phyloP scores from a whole-genome alignment of 2,797 vertebrate genomes.

The Fundulus diaphanus region DNA sequence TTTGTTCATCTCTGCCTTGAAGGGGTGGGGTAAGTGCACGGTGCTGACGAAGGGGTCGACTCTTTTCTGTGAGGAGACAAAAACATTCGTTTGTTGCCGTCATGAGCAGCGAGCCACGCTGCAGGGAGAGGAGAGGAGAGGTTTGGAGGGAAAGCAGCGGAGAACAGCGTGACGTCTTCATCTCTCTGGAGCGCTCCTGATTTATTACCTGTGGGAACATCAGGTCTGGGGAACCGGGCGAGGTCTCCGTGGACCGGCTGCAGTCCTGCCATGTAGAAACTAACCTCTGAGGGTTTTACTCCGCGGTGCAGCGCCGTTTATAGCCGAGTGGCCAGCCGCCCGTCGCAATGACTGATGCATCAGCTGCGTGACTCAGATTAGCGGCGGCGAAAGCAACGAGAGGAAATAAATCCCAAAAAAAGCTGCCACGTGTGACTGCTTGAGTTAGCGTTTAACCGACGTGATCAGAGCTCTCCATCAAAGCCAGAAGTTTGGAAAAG shows the following conservation, averaged over 20 bases:
- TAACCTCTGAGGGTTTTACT: conserved; percentile 16
- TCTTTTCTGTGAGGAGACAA: conserved; percentile 82
- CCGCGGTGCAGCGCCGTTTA: background rate
- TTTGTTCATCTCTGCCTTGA: conserved; percentile 81
- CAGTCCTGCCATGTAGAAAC: conserved; percentile 20
- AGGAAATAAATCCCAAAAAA: background rate
- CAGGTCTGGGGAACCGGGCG: conserved; percentile 1
- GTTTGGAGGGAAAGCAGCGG: background rate
- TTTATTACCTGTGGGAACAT: conserved; percentile 35
- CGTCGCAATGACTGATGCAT: conserved; percentile 2
- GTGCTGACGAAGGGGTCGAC: conserved; percentile 87
- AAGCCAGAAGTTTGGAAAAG: background rate
- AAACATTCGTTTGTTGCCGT: conserved; percentile 7
- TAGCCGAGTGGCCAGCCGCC: conserved; percentile 12
- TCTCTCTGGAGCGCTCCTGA: conserved; percentile 25
- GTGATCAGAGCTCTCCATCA: background rate
- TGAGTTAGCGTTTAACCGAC: background rate
- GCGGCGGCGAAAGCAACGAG: background rate
- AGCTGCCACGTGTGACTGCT: background rate
- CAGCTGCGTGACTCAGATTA: background rate
- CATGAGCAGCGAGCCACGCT: background rate
- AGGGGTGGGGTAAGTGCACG: conserved; percentile 83
- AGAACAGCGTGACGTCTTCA: background rate
- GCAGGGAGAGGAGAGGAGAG: background rate
- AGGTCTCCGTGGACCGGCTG: conserved; percentile 1